Evolutionary conservation across 2,888 invertebrate genomes (phyloP).

Genomic region (Orgyia antiqua): DNA sequence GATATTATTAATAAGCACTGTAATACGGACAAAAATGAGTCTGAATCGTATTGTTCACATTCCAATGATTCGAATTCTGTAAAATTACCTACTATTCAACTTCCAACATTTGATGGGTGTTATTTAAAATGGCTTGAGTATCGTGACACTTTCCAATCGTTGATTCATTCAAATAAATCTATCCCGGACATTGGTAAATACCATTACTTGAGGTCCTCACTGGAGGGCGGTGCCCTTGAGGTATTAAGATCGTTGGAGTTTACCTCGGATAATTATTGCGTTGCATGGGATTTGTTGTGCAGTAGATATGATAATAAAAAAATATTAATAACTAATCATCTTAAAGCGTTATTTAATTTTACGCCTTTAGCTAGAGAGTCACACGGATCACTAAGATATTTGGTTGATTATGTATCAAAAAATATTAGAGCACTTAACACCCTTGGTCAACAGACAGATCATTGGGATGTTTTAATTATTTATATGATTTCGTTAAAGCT

Average conservation of each 20-base stretch:
- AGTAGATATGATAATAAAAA: too few species aligned
- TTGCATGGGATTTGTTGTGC: conserved; percentile 2
- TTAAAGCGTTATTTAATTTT: background rate
- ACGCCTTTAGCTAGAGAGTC: background rate
- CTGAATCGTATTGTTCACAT: background rate
- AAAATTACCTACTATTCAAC: background rate
- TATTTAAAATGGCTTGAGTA: too few species aligned
- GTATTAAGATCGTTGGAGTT: conserved; percentile 1
- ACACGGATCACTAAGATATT: background rate
- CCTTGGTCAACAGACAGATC: conserved; percentile 1
- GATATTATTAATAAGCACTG: background rate
- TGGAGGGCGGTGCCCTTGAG: background rate
- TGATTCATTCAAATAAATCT: background rate
- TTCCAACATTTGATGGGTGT: background rate
- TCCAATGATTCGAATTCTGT: background rate
- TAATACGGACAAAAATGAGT: background rate
- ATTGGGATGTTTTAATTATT: conserved; percentile 2
- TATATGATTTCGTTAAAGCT: background rate
- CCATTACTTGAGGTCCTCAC: too few species aligned
- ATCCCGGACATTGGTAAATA: background rate
- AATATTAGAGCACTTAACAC: conserved; percentile 1
- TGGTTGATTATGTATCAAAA: conserved; percentile 1
- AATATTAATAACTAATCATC: conserved; percentile 1
- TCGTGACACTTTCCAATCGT: too few species aligned
- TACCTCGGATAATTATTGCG: conserved; percentile 1